phyloP scores from a whole-genome alignment of 2,888 invertebrate genomes.

The Stratiomys singularior region DNA sequence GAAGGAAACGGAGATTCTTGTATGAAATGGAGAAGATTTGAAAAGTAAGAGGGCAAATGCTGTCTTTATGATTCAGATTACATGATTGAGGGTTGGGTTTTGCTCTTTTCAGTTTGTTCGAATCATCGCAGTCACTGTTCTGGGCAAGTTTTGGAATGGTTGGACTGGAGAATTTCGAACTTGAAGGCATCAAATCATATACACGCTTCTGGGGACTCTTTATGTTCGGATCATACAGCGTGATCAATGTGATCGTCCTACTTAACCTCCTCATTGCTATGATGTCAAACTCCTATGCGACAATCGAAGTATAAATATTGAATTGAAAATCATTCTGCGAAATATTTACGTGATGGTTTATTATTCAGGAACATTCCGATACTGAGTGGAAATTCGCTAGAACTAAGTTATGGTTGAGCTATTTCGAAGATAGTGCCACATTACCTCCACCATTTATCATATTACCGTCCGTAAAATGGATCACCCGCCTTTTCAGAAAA shows the following conservation, averaged over 20 bases:
- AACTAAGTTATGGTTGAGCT: conserved; percentile 94
- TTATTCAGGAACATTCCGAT: conserved; percentile 85
- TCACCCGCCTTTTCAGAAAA: conserved; percentile 74
- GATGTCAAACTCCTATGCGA: conserved; percentile 97
- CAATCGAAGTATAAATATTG: conserved; percentile 72
- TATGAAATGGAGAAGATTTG: conserved; percentile 86
- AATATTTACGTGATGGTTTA: neutral
- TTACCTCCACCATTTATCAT: conserved; percentile 95
- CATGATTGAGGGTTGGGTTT: neutral
- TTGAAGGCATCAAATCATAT: conserved; percentile 87
- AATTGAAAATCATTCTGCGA: neutral
- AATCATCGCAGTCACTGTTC: conserved; percentile 93
- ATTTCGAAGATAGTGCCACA: conserved; percentile 91
- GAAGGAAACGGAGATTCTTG: conserved; percentile 80
- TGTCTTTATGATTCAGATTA: neutral
- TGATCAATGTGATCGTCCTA: conserved; percentile 93
- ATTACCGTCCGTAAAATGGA: conserved; percentile 85
- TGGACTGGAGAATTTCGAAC: conserved; percentile 86
- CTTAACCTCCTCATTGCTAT: conserved; percentile 95
- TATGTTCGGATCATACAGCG: conserved; percentile 96
- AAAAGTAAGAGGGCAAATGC: conserved; percentile 71
- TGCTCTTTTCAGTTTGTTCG: conserved; percentile 77
- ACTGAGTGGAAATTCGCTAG: conserved; percentile 97
- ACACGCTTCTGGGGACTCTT: conserved; percentile 95
- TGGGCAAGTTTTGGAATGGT: conserved; percentile 97